Conservation (phyloP, 1,140 invertebrate species). For the Zelostemma sp. region DNA sequence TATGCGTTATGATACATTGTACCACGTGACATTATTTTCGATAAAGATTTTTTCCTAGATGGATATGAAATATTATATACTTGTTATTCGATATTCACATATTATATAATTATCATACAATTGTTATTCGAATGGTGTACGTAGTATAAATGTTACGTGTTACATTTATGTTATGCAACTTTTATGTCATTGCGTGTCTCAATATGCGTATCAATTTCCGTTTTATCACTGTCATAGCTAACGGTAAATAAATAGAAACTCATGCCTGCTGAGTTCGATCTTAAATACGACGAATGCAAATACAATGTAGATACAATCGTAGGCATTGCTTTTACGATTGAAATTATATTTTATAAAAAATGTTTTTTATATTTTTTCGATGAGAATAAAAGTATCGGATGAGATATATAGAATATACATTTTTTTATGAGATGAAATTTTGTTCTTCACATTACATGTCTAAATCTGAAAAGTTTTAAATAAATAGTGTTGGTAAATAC, state of each 20-base stretch:
- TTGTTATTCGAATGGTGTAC: slow-evolving; percentile 33
- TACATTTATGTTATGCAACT: slow-evolving; percentile 8
- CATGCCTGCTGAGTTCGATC: slow-evolving; percentile 42
- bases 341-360: slow-evolving; percentile 44
- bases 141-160: slow-evolving; percentile 36
- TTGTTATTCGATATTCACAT: slow-evolving; percentile 41
- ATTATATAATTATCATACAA: slow-evolving; percentile 39
- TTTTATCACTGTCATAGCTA: slow-evolving; percentile 39
- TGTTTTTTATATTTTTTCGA: slow-evolving; percentile 43
- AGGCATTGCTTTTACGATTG: slow-evolving; percentile 44
- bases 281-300: slow-evolving; percentile 43
- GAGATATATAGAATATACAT: slow-evolving; percentile 10
- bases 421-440: slow-evolving; percentile 12
- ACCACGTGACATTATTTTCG: slow-evolving; percentile 4
- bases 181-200: slow-evolving; percentile 35
- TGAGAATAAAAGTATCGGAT: slow-evolving; percentile 42
- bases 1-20: background rate
- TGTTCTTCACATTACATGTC: background rate
- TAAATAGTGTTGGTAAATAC: too few species aligned
- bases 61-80: slow-evolving; percentile 21
- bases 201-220: slow-evolving; percentile 25
- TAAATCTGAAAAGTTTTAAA: too few species aligned
- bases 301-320: slow-evolving; percentile 30
- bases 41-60: background rate
- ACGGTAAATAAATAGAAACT: slow-evolving; percentile 33